Percentiles rank a stretch among this genome's conserved stretches.
phyloP scores from a whole-genome alignment of 1,140 invertebrate species.

The Andrena cerasifolii region DNA sequence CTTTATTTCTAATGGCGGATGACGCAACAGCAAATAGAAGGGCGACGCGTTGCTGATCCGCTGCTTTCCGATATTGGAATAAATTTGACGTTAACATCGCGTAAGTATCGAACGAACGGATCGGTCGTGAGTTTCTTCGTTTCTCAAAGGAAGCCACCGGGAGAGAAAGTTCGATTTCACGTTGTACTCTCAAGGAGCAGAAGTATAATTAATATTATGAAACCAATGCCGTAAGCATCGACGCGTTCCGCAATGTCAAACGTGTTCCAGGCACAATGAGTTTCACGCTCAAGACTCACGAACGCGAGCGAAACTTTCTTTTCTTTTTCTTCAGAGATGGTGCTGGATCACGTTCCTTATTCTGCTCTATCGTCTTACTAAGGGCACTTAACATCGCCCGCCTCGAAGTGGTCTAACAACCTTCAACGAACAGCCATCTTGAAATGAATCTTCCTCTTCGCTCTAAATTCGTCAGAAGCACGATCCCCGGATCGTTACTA shows the following conservation, averaged over 20 bases:
- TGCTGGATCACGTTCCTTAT: too few relatives aligned
- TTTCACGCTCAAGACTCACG: slow-evolving; percentile 33
- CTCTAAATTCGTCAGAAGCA: slow-evolving; percentile 39
- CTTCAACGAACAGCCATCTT: not conserved
- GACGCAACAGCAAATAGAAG: not conserved
- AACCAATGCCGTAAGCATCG: slow-evolving; percentile 56
- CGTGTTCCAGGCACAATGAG: slow-evolving; percentile 43
- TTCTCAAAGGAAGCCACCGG: slow-evolving; percentile 48
- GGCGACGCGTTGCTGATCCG: not conserved
- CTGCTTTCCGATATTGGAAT: slow-evolving; percentile 2
- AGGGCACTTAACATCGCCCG: not conserved
- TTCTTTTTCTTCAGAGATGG: slow-evolving; percentile 1
- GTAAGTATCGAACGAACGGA: slow-evolving; percentile 34
- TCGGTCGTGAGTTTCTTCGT: slow-evolving; percentile 41
- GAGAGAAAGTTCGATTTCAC: slow-evolving; percentile 64
- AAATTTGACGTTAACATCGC: slow-evolving; percentile 43
- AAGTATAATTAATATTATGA: slow-evolving; percentile 65
- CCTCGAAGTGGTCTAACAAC: not conserved
- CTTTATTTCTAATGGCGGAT: not conserved
- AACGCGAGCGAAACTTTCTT: slow-evolving; percentile 17
- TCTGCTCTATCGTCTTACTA: not conserved
- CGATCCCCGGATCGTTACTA: not conserved
- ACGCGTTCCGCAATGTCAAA: slow-evolving; percentile 63
- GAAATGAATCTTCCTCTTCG: too few relatives aligned
- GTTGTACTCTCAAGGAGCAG: slow-evolving; percentile 48